Evolutionary conservation across 2,113 vertebrate species (phyloP).

Genomic region (Sitta europaea): DNA sequence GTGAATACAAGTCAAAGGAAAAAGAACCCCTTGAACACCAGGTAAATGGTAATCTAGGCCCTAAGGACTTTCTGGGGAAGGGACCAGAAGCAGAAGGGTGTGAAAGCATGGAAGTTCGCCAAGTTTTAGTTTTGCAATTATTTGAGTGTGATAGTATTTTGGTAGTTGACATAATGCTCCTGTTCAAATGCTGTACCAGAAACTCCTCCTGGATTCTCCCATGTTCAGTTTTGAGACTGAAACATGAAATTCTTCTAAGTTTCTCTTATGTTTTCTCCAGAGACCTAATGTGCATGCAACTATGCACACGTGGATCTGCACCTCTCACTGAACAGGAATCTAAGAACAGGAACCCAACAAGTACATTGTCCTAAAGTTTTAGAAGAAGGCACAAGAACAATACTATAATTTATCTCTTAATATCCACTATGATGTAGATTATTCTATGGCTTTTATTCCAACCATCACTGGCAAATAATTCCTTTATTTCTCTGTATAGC

Average conservation of each 20-base stretch:
- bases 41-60: neutral
- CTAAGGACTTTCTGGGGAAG: neutral
- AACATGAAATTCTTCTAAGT: neutral
- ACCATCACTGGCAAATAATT: neutral
- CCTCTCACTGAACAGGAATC: neutral
- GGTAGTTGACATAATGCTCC: neutral
- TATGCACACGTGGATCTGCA: fast-evolving
- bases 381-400: neutral
- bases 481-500: neutral
- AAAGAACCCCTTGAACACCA: neutral
- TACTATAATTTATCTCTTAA: neutral
- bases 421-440: neutral
- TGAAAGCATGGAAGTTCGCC: neutral
- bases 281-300: neutral
- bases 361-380: neutral
- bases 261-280: neutral
- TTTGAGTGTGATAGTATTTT: neutral
- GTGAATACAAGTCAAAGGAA: neutral
- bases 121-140: neutral
- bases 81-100: neutral
- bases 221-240: neutral
- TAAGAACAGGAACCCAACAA: neutral
- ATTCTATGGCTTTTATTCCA: neutral
- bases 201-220: neutral
- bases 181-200: neutral